Percentiles rank a stretch among this genome's conserved stretches.
phyloP scores from a whole-genome alignment of 2,888 invertebrate genomes.

The Pandemis cinnamomeana region DNA sequence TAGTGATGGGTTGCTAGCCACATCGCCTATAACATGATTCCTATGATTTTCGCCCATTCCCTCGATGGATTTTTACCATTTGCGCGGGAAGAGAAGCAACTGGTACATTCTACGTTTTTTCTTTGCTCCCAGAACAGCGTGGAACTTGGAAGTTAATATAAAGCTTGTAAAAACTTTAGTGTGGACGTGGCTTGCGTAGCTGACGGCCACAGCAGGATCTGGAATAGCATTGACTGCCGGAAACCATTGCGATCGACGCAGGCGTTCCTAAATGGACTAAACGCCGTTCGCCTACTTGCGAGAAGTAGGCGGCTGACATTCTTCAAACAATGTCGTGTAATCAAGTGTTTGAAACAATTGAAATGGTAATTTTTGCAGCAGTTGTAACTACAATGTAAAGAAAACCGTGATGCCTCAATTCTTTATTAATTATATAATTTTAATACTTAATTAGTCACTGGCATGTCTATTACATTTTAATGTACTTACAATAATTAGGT shows the following conservation, averaged over 20 bases:
- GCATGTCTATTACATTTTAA: too few relatives aligned
- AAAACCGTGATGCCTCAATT: conserved; percentile 6
- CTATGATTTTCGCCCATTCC: too few relatives aligned
- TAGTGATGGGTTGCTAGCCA: too few relatives aligned
- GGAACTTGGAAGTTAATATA: too few relatives aligned
- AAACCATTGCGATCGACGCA: neutral
- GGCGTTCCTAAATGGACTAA: conserved; percentile 24
- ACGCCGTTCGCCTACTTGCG: conserved; percentile 18
- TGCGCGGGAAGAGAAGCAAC: too few relatives aligned
- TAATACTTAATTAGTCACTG: neutral
- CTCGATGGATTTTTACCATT: too few relatives aligned
- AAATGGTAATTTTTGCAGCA: conserved; percentile 16
- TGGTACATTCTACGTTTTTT: too few relatives aligned
- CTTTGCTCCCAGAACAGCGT: too few relatives aligned
- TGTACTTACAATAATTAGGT: too few relatives aligned
- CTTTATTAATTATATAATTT: neutral
- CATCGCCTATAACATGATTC: too few relatives aligned
- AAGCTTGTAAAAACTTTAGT: neutral
- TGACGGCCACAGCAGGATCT: neutral
- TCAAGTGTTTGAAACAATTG: conserved; percentile 6
- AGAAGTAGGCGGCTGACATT: neutral
- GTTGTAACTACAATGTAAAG: neutral
- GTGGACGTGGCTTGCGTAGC: neutral
- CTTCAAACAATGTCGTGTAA: conserved; percentile 24
- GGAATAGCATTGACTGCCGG: neutral